Conservation (phyloP, 2,797 vertebrate species). For the Pempheris klunzingeri region DNA sequence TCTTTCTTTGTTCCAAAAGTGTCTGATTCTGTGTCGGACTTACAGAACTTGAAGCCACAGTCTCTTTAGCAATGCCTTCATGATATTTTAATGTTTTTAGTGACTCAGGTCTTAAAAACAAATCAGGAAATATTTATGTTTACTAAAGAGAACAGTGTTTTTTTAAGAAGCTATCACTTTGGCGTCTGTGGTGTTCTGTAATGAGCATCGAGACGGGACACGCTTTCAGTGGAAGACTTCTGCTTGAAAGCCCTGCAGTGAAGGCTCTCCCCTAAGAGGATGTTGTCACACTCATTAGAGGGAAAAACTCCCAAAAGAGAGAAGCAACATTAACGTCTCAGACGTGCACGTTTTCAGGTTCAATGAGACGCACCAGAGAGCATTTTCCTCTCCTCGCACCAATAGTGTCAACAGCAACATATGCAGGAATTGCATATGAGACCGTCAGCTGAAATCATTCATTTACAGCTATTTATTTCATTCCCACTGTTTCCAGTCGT, state of each 20-base stretch:
- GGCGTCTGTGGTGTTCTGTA: slow-evolving; percentile 5
- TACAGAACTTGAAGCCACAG: not conserved
- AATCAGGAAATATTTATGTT: slow-evolving; percentile 1
- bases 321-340: slow-evolving; percentile 33
- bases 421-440: not conserved
- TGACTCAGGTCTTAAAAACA: not conserved
- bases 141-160: not conserved
- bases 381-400: not conserved
- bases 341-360: slow-evolving; percentile 26
- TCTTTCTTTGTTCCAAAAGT: not conserved
- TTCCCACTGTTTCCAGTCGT: not conserved
- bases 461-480: not conserved
- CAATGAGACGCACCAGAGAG: not conserved
- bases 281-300: slow-evolving; percentile 50
- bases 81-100: not conserved
- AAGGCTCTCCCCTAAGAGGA: slow-evolving; percentile 35
- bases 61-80: not conserved
- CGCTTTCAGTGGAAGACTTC: slow-evolving; percentile 6
- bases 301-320: slow-evolving; percentile 39
- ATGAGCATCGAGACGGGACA: slow-evolving; percentile 2
- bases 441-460: not conserved
- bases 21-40: not conserved
- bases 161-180: not conserved
- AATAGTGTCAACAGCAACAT: slow-evolving; percentile 8
- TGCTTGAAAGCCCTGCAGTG: slow-evolving; percentile 30